A percentile compares a stretch with the other conserved stretches of the same genome.
These are phyloP conservation scores for Stichopus horrens DNA, from an alignment of 53 echinoderm and acorn worm species.

Conservation along the genomic window DNA sequence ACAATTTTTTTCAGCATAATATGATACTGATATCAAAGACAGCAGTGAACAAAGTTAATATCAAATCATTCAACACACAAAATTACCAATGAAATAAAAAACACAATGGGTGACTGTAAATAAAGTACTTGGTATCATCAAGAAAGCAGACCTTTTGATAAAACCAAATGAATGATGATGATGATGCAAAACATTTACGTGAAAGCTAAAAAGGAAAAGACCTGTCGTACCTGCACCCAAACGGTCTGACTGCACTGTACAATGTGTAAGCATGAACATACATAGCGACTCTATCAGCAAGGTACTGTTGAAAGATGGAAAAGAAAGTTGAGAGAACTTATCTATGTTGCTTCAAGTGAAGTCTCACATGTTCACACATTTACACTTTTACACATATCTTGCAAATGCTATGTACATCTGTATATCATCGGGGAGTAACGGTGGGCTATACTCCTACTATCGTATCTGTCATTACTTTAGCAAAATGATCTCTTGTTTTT, in stretches of 20 bases:
- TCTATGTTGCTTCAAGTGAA: background rate
- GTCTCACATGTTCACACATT: background rate
- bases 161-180: too few relatives aligned
- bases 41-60: too few relatives aligned
- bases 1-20: too few relatives aligned
- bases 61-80: too few relatives aligned
- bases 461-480: too few relatives aligned
- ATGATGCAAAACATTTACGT: background rate
- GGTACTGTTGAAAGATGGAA: conserved; percentile 65
- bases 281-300: conserved; percentile 89
- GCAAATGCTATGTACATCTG: background rate
- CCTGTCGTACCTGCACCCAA: conserved; percentile 82
- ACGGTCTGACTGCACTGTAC: conserved; percentile 93
- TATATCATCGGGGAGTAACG: background rate
- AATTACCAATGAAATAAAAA: too few relatives aligned
- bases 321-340: background rate
- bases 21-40: too few relatives aligned
- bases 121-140: too few relatives aligned
- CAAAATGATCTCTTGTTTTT: too few relatives aligned
- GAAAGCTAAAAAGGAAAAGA: background rate
- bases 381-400: background rate
- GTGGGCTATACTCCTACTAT: too few relatives aligned
- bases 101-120: too few relatives aligned
- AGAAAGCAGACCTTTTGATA: too few relatives aligned
- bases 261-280: conserved; percentile 94